These are phyloP conservation scores for Etia nguti DNA, from an alignment of 2,113 vertebrate genomes.

Conservation along the genomic window DNA sequence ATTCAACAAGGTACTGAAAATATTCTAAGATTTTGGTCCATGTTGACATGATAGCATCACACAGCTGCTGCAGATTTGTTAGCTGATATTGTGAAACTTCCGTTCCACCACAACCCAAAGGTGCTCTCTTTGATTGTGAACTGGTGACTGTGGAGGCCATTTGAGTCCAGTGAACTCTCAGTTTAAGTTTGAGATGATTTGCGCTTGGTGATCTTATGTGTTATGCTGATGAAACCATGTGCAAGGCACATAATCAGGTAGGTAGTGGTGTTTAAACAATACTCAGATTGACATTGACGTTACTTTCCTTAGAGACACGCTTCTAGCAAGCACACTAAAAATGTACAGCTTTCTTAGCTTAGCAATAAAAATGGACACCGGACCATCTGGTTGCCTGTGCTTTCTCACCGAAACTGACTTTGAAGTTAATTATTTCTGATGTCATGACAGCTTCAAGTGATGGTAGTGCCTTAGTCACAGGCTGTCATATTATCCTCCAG, in stretches of 20 bases:
- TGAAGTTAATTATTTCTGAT: slow-evolving; percentile 2
- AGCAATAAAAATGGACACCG: neutral
- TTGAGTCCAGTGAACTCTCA: neutral
- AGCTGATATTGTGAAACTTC: neutral
- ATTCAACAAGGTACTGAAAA: neutral
- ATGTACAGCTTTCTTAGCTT: neutral
- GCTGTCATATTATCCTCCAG: neutral
- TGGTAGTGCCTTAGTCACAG: neutral
- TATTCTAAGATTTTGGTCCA: neutral
- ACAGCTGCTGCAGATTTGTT: neutral
- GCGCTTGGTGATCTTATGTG: neutral
- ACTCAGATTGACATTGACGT: neutral
- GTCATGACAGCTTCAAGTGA: slow-evolving; percentile 7
- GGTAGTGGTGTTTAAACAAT: neutral
- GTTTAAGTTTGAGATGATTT: neutral
- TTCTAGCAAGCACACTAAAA: neutral
- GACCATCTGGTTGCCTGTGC: neutral
- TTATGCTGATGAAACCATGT: neutral
- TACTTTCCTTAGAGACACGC: neutral
- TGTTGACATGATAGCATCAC: neutral
- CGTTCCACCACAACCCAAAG: neutral
- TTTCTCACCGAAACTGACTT: neutral
- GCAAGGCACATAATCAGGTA: neutral
- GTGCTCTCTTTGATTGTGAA: neutral
- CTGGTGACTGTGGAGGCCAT: neutral